Conservation (phyloP, 30 jellyfish, hydroid and myxozoan genomes). For the Aurelia aurita complex sp. Pacific region DNA sequence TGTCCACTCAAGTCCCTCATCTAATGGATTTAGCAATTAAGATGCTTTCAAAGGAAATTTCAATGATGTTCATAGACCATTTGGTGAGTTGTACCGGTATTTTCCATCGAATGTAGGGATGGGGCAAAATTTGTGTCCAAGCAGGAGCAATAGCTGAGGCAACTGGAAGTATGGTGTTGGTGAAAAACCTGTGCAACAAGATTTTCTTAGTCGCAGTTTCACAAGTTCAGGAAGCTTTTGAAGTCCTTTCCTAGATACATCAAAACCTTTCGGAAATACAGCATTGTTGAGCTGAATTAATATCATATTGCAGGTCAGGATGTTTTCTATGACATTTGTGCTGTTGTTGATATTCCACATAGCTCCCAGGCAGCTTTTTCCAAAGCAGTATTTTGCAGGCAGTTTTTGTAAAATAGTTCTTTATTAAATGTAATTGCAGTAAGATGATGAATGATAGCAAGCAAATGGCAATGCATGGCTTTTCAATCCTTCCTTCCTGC, state of each 20-base stretch:
- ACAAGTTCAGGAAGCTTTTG: constrained; percentile 17
- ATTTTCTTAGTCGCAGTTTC: constrained; percentile 17
- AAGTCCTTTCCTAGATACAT: constrained; percentile 17
- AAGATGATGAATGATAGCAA: too few relatives aligned
- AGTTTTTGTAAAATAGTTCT: too few relatives aligned
- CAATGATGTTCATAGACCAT: background rate
- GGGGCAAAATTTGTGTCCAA: constrained; percentile 20
- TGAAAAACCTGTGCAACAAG: constrained; percentile 25
- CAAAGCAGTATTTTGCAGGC: too few relatives aligned
- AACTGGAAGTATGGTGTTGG: background rate
- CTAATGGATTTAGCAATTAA: background rate
- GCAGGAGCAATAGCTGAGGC: constrained; percentile 3
- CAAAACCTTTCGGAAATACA: constrained; percentile 5
- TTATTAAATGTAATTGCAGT: too few relatives aligned
- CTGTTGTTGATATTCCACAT: constrained; percentile 20
- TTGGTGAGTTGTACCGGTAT: constrained; percentile 9
- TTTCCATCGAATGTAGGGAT: constrained; percentile 9
- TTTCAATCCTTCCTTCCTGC: too few relatives aligned
- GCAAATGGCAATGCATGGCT: too few relatives aligned
- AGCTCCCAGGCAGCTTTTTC: too few relatives aligned
- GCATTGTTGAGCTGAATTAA: constrained; percentile 15
- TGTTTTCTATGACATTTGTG: constrained; percentile 22
- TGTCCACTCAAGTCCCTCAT: background rate
- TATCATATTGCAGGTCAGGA: constrained; percentile 29
- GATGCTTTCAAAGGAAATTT: constrained; percentile 15